Percentiles rank a stretch among this genome's conserved stretches.
phyloP scores from a whole-genome alignment of 2,888 invertebrate genomes.

The Hipparchia sbordonii region DNA sequence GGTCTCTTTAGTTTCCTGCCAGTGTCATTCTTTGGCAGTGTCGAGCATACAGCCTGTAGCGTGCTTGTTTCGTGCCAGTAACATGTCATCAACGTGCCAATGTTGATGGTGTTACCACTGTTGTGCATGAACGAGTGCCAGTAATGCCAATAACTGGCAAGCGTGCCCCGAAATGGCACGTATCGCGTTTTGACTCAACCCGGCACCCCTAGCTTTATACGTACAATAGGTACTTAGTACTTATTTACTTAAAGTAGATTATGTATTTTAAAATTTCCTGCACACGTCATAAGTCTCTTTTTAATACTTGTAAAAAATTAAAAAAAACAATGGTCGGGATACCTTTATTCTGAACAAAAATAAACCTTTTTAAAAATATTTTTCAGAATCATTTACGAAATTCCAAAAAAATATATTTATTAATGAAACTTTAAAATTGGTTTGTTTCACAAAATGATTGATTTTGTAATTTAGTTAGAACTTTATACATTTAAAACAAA shows the following conservation, averaged over 20 bases:
- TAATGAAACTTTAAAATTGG: no score
- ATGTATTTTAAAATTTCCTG: neutral
- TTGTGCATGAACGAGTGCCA: neutral
- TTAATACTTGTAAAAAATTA: neutral
- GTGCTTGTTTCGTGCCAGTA: no score
- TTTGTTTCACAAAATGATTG: neutral
- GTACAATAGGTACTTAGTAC: conserved; percentile 2
- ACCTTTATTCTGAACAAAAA: neutral
- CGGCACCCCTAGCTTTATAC: conserved; percentile 18
- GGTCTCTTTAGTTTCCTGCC: neutral
- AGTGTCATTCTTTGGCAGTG: neutral
- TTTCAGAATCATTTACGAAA: no score
- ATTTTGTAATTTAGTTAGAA: neutral
- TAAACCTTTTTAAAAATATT: neutral
- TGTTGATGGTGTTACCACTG: neutral
- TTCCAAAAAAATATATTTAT: no score
- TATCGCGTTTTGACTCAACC: conserved; percentile 1
- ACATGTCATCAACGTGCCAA: no score
- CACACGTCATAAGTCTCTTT: conserved; percentile 12
- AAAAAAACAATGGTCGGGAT: neutral
- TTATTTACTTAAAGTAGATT: conserved; percentile 11
- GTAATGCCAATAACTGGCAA: neutral
- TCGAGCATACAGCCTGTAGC: no score
- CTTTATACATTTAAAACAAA: neutral
- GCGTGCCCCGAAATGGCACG: conserved; percentile 4